Base-by-base conservation (phyloP, 2,797 vertebrate species). In the Spea hammondii region DNA sequence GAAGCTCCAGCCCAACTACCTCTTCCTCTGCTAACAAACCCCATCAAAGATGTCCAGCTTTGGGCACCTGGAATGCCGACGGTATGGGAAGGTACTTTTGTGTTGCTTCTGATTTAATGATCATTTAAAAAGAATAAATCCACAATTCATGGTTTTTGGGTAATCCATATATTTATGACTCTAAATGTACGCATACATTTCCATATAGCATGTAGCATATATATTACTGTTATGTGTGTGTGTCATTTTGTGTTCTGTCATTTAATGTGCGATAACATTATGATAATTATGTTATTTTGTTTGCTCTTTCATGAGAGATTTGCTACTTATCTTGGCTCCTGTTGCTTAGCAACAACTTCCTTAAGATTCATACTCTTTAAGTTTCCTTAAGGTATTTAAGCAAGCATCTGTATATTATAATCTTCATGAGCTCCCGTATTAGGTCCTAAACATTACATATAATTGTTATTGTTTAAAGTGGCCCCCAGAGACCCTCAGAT, bases 311-410 rank as follows among this genome's bases (percentile, higher is more conserved):
- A 32, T 62, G 14, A 62, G 59, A 62, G n/a, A 17, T 62, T 6
- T 62, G n/a, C 14, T 62, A 32, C 32, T 62, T 17, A 6, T 62
- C 6, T 17, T 14, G 59, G n/a, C 59, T 62, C 59, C 9, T 62
- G 59, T 62, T 62, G 59, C 59, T 62, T 62, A 17, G 59, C n/a
- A 62, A 62, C 59, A 62, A 62, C 14, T 62, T 62, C 59, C 32
- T 62, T 62, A 62, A 4, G 59, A 62, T 62, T 62, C 59, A 17
- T 62, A 62, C n/a, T 62, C 14, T 62, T 62, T 17, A n/a, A 62
- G n/a, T 62, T 62, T 62, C n/a, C 59, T 62, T 62, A 62, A 62
- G 59, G 59, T 62, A 62, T 62, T 62, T 62, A 62, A 32, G 59
- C 14, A 6, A 5, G 59, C n/a, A 62, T 62, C 7, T 62, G 59